These are phyloP conservation scores for Dolichoris vasculosae DNA, from an alignment of 1,140 invertebrate species.

Conservation along the genomic window DNA sequence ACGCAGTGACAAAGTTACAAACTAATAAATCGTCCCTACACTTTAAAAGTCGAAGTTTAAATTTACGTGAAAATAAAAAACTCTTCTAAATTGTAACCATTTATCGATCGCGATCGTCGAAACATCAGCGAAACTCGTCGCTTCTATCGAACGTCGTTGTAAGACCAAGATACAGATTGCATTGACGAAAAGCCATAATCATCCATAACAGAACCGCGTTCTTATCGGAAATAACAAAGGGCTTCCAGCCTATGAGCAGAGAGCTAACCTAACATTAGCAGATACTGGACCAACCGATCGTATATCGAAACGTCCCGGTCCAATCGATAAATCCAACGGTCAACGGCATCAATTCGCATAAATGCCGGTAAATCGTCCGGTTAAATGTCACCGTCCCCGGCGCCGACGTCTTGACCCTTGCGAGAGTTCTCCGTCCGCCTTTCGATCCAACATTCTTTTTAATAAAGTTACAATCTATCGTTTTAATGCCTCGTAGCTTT, in stretches of 20 bases:
- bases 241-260: neutral
- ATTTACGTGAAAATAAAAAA: too few species aligned
- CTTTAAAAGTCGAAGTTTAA: too few species aligned
- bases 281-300: constrained; percentile 18
- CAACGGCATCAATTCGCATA: neutral
- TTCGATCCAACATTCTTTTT: constrained; percentile 21
- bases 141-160: neutral
- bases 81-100: too few species aligned
- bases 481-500: neutral
- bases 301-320: neutral
- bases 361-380: neutral
- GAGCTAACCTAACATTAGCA: neutral
- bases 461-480: constrained; percentile 42
- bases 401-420: neutral
- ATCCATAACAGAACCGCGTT: neutral
- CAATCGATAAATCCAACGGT: neutral
- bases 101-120: too few species aligned
- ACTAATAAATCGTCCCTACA: too few species aligned
- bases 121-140: too few species aligned
- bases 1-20: too few species aligned
- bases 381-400: neutral
- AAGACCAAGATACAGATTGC: neutral
- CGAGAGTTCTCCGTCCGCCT: neutral
- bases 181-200: neutral
- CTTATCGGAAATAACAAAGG: neutral